Evolutionary conservation across 2,888 invertebrate genomes (phyloP), one percentile per base, ranked within the genome.

Genomic region (Agriopis leucophaearia): DNA sequence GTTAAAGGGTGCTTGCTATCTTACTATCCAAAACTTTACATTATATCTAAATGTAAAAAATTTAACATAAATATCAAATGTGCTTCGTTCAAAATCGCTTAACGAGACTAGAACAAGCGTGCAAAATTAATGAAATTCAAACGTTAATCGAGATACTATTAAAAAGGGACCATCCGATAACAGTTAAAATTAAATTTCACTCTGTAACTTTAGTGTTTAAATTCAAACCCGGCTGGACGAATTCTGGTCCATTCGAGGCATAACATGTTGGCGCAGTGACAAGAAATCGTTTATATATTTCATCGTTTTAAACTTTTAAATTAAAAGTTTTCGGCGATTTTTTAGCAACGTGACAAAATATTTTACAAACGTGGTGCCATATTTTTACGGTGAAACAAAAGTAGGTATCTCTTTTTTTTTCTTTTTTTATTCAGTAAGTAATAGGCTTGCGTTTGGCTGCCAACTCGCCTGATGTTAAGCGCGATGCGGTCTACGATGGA

Each of bases 231-330:
- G 67, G 73, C 67, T 56, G 62, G 72, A 66, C 71, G 71, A 71
- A 76, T 74, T 66, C 70, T 66, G 18, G 61, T 27, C 66, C 73
- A 65, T 47, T 75, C 68, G 47, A 51, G 59, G 62, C 64, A 64
- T 74, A 76, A 77, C 73, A 73, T 68, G 74, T 78, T 82, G 80
- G 81, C 81, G 54, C 72, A 10, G 68, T 77, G 81, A 77, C 82
- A 82, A 81, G 64, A 79, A 80, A 75, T 77, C 73, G 77, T 78
- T 80, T 78, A 73, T 66, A 52, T 9, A 66, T 69, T 70, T 69
- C 68, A 73, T 56, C 58, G 69, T 45, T 71, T n/a, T n/a, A 64
- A 70, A 71, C 69, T 70, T 74, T 74, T 63, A 73, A 71, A 70
- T 74, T 71, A 71, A 70, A 70, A 71, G 47, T 73, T 71, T 71